These are phyloP conservation scores for Caenorhabditis macrosperma DNA, from an alignment of 2,888 invertebrate genomes.

Conservation along the genomic window DNA sequence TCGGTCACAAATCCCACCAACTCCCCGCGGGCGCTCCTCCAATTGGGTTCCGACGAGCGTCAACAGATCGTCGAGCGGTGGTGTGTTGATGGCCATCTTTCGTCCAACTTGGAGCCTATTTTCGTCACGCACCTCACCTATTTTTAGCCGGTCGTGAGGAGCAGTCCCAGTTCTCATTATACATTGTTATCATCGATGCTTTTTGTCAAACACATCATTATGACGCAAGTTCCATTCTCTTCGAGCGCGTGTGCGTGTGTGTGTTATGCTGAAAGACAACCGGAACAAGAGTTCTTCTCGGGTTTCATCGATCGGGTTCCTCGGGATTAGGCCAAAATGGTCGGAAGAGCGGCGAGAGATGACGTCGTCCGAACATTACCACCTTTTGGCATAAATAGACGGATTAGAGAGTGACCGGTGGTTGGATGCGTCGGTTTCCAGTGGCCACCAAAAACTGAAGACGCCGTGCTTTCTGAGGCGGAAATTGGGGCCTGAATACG, in stretches of 20 bases:
- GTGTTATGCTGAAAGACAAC: neutral
- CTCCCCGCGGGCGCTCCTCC: neutral
- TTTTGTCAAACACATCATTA: constrained; percentile 43
- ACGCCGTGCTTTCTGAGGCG: constrained; percentile 45
- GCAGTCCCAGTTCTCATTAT: constrained; percentile 43
- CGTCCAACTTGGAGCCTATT: constrained; percentile 38
- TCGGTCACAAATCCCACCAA: neutral
- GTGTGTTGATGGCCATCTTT: constrained; percentile 19
- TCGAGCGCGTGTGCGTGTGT: neutral
- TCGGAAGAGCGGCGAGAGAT: neutral
- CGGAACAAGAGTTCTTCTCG: neutral
- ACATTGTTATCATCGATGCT: constrained; percentile 48
- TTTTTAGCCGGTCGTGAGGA: constrained; percentile 38
- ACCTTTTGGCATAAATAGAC: constrained; percentile 28
- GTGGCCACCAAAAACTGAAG: constrained; percentile 20
- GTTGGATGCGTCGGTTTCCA: no score
- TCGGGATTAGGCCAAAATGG: neutral
- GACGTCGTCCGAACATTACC: constrained; percentile 22
- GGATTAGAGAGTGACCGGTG: constrained; percentile 51
- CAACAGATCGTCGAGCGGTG: constrained; percentile 2
- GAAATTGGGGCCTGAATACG: constrained; percentile 43
- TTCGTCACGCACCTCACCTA: constrained; percentile 23
- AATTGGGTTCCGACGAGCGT: neutral
- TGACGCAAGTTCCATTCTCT: constrained; percentile 29
- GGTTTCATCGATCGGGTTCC: neutral